Evolutionary conservation across 1,140 invertebrate species (phyloP).

Genomic region (Anagrus nilaparvatae): DNA sequence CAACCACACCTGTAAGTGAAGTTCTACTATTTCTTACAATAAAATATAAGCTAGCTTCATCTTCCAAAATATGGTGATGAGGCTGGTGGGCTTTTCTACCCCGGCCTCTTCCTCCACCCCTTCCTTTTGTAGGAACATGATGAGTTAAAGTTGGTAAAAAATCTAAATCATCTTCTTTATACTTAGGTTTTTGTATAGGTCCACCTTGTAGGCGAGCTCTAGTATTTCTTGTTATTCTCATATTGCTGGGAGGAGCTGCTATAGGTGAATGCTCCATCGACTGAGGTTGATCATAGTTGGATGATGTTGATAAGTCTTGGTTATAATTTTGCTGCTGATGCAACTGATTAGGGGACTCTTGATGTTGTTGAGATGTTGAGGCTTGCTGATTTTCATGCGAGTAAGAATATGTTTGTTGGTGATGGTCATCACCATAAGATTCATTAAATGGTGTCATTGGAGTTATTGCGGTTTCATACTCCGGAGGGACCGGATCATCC

Average conservation of each 20-base stretch:
- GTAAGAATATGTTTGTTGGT: constrained; percentile 39
- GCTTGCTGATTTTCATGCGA: constrained; percentile 28
- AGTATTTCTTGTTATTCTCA: constrained; percentile 42
- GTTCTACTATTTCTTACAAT: constrained; percentile 69
- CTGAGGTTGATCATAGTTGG: constrained; percentile 26
- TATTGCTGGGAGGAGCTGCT: constrained; percentile 36
- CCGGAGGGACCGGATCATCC: constrained; percentile 76
- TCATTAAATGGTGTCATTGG: constrained; percentile 50
- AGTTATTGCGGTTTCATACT: constrained; percentile 74
- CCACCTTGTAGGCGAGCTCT: constrained; percentile 40
- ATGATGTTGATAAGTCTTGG: constrained; percentile 31
- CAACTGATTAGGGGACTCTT: not conserved
- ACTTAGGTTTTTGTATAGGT: constrained; percentile 36
- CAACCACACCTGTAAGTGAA: constrained; percentile 78
- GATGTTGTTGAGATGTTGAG: constrained; percentile 3
- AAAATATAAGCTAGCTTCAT: constrained; percentile 75
- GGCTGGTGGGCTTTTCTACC: constrained; percentile 38
- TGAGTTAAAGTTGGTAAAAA: constrained; percentile 25
- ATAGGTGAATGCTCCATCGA: constrained; percentile 42
- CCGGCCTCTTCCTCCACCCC: constrained; percentile 37
- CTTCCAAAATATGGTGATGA: constrained; percentile 50
- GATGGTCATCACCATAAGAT: constrained; percentile 40
- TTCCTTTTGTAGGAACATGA: constrained; percentile 16
- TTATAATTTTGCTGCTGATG: constrained; percentile 30
- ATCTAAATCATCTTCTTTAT: constrained; percentile 38